Percentiles rank a stretch among this genome's conserved stretches.
phyloP scores from a whole-genome alignment of 2,888 invertebrate genomes.

The Euclidia mi region DNA sequence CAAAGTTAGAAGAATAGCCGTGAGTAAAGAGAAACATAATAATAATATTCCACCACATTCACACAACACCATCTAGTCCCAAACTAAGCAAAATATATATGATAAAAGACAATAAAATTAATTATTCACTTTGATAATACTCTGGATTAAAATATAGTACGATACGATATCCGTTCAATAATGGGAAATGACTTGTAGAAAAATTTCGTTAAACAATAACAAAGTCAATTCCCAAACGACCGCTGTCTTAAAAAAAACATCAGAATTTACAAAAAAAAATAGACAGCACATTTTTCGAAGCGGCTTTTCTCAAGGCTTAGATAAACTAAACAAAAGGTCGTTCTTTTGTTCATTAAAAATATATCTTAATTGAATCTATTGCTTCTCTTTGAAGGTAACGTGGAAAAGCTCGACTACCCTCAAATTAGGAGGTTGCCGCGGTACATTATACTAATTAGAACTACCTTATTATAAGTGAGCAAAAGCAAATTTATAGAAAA shows the following conservation, averaged over 20 bases:
- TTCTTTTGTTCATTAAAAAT: slow-evolving; percentile 63
- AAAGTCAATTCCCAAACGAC: slow-evolving; percentile 6
- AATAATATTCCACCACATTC: too few relatives aligned
- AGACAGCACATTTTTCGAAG: slow-evolving; percentile 31
- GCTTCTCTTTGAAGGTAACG: slow-evolving; percentile 50
- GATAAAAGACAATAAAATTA: too few relatives aligned
- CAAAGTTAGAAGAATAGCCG: too few relatives aligned
- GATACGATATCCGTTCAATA: too few relatives aligned
- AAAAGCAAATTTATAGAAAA: too few relatives aligned
- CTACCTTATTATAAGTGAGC: too few relatives aligned
- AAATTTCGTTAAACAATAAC: background rate
- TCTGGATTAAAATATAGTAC: too few relatives aligned
- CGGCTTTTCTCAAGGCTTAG: slow-evolving; percentile 23
- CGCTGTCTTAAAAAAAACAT: slow-evolving; percentile 8
- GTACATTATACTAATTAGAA: slow-evolving; percentile 7
- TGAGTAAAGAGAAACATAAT: too few relatives aligned
- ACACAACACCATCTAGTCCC: too few relatives aligned
- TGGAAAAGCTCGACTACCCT: slow-evolving; percentile 14
- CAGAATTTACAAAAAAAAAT: slow-evolving; percentile 13
- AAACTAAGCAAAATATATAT: too few relatives aligned
- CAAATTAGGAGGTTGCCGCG: slow-evolving; percentile 18
- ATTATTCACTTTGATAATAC: too few relatives aligned
- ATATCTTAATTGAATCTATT: slow-evolving; percentile 68
- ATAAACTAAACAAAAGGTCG: slow-evolving; percentile 53
- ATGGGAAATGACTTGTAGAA: background rate